Evolutionary conservation across 2,888 invertebrate genomes (phyloP).

Genomic region (Scrobipalpa costella): DNA sequence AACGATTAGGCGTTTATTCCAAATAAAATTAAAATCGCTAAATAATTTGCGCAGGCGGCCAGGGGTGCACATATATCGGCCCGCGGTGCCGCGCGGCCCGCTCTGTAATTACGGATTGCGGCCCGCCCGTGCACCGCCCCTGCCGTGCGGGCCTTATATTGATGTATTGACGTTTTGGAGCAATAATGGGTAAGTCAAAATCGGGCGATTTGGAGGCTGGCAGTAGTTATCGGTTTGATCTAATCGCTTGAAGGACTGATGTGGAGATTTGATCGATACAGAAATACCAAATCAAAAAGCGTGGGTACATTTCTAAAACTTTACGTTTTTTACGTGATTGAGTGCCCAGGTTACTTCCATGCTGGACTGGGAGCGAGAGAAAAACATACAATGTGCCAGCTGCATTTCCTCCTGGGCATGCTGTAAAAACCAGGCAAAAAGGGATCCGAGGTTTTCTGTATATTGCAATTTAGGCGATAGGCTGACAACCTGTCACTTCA

Average conservation of each 20-base stretch:
- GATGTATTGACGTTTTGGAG: constrained; percentile 69
- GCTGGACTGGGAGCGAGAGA: too few species aligned
- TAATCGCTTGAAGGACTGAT: constrained; percentile 1
- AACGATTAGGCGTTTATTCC: constrained; percentile 14
- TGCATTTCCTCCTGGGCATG: too few species aligned
- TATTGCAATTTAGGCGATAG: too few species aligned
- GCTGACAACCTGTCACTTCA: too few species aligned
- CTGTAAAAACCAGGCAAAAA: too few species aligned
- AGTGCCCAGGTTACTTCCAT: too few species aligned
- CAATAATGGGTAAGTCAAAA: constrained; percentile 44
- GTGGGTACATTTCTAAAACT: too few species aligned
- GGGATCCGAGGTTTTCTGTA: too few species aligned
- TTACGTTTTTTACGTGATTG: too few species aligned
- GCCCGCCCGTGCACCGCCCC: constrained; percentile 53
- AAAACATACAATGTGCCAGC: too few species aligned
- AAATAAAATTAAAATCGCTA: constrained; percentile 49
- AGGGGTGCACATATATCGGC: constrained; percentile 61
- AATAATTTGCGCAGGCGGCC: constrained; percentile 69
- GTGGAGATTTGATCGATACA: too few species aligned
- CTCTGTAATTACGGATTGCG: constrained; percentile 34
- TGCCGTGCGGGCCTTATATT: constrained; percentile 57
- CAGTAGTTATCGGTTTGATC: not conserved
- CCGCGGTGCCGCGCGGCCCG: constrained; percentile 45
- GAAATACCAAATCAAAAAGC: too few species aligned
- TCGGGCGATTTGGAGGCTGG: not conserved